A percentile compares a stretch with the other conserved stretches of the same genome.
These are phyloP conservation scores for Forbesichthys papilliferus DNA, from an alignment of 2,113 vertebrate species.

Conservation along the genomic window DNA sequence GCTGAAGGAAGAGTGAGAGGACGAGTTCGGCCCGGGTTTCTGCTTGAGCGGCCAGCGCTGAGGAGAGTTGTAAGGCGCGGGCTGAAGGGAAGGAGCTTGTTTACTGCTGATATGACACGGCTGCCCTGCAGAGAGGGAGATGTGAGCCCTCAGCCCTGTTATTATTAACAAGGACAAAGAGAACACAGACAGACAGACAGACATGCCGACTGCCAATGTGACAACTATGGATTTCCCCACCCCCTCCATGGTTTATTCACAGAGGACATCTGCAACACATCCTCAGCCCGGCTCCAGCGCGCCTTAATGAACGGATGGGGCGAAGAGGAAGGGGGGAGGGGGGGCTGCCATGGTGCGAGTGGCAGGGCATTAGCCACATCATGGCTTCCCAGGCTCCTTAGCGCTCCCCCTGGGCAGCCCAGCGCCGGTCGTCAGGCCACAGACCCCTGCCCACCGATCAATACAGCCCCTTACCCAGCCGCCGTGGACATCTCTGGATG, in stretches of 20 bases:
- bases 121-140: conserved; percentile 81
- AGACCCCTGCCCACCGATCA: conserved; percentile 70
- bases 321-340: conserved; percentile 37
- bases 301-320: conserved; percentile 68
- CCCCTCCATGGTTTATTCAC: conserved; percentile 75
- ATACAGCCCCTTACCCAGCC: conserved; percentile 57
- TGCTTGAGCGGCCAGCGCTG: conserved; percentile 79
- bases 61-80: conserved; percentile 73
- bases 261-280: conserved; percentile 77
- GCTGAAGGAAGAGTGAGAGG: conserved; percentile 59
- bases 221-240: conserved; percentile 80
- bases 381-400: conserved; percentile 72
- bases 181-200: conserved; percentile 68
- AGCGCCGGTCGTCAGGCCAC: conserved; percentile 66
- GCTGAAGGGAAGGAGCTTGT: conserved; percentile 80
- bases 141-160: conserved; percentile 81
- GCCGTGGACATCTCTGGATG: conserved; percentile 64
- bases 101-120: conserved; percentile 82
- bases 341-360: conserved; percentile 49
- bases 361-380: conserved; percentile 78
- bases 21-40: conserved; percentile 75
- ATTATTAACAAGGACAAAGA: conserved; percentile 88
- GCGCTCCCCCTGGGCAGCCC: conserved; percentile 59
- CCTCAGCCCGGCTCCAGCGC: conserved; percentile 56
- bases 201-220: conserved; percentile 69